These are phyloP conservation scores for Euzophera pinguis DNA, from an alignment of 2,888 invertebrate genomes.

Conservation along the genomic window DNA sequence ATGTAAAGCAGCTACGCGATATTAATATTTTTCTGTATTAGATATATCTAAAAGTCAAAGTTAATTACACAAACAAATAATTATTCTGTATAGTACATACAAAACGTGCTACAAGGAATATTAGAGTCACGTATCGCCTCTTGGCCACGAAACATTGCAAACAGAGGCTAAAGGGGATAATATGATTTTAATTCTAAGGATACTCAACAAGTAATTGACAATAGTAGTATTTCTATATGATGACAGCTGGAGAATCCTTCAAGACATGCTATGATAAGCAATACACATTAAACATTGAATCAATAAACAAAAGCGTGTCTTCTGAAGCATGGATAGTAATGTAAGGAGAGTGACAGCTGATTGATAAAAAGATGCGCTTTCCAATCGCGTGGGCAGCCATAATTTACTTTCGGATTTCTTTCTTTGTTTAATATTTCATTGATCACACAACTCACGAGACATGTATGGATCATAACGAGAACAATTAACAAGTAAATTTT, in stretches of 20 bases:
- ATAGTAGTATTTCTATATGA: no score
- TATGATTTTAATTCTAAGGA: not conserved
- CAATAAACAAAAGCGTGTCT: not conserved
- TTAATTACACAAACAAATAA: not conserved
- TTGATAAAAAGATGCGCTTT: slow-evolving; percentile 20
- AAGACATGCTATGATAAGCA: no score
- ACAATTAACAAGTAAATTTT: no score
- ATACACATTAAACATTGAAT: not conserved
- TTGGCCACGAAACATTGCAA: not conserved
- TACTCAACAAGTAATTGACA: no score
- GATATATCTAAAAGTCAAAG: not conserved
- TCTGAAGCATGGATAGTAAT: slow-evolving; percentile 17
- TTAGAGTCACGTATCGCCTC: slow-evolving; percentile 3
- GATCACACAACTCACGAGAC: not conserved
- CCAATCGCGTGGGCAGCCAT: slow-evolving; percentile 1
- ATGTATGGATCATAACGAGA: not conserved
- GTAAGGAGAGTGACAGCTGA: slow-evolving; percentile 39
- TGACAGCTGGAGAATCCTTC: no score
- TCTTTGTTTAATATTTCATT: not conserved
- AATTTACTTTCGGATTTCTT: not conserved
- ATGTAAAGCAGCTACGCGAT: no score
- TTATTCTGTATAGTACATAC: not conserved
- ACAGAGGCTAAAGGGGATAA: not conserved
- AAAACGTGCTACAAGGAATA: not conserved
- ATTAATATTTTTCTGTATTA: no score